Base-by-base conservation (phyloP, 2,888 invertebrate genomes). In the Pammene aurita region DNA sequence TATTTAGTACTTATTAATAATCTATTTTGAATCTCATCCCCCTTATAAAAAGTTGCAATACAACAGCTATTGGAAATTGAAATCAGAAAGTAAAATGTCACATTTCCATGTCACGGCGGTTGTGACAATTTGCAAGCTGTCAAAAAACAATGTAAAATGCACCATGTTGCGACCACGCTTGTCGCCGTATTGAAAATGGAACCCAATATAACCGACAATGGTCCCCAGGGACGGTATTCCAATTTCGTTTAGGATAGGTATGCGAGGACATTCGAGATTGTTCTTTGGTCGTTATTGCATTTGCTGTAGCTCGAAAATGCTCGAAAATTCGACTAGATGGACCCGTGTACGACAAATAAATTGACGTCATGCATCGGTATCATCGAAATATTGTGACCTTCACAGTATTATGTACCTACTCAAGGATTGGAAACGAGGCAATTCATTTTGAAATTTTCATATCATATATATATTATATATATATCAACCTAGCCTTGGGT, bases 241-340 rank as follows among this genome's bases (percentile, higher is more conserved):
- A 66, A 66, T 66, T 60, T 60, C 52, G 66, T 66, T 54, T 42
- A 16, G 58, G 34, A 54, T 50, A 41, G 66, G 52, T 44, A 58
- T 66, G 42, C 42, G 46, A 26, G 48, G 48, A 46, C 64, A 38
- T 10, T 52, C 58, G 34, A 10, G 13, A 18, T 42, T 13, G 34
- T 55, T 38, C 58, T 52, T 34, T 18, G 50, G 5, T 9, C 44
- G 60, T 46, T 60, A 60, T 60, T 60, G 38, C 38, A 9, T 55
- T 35, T 14, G 60, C 4, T 18, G 34, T 26, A 7, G 38, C 42
- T 44, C 44, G 57, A 18, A 60, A 34, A 46, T 14, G 58, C 10
- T 10, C 5, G 11, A 46, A 26, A 44, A 26, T 14, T 10, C 26
- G 26, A 57, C 38, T 16, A 41, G 57, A 18, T 10, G 10, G 44